Evolutionary conservation across 1,140 invertebrate genomes (phyloP), one percentile per base, ranked within the genome.

Genomic region (Teleopsis dalmanni): DNA sequence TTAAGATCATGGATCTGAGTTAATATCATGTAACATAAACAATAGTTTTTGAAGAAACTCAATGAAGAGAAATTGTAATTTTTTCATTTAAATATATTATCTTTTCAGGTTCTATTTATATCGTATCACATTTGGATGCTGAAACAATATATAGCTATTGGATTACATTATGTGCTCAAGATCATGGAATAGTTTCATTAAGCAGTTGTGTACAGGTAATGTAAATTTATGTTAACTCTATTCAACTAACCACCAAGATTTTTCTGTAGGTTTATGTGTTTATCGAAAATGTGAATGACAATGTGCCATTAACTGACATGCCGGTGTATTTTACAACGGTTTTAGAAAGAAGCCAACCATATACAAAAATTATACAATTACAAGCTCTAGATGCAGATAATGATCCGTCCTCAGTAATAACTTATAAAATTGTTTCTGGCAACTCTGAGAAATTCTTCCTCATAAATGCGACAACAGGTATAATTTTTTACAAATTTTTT

Each of bases 221-320:
- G n/a, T 8, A 4, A 11, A 3, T 47, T 27, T 9, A 4, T 27
- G 13, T 8, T 19, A 19, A 33, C 3, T 31, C 19, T 26, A 27
- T 49, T 42, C 19, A 48, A 29, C 43, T 19, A 27, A 42, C 14
- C 2, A n/a, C n/a, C n/a, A n/a, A n/a, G n/a, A n/a, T 53, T 40
- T 33, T 40, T 35, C 18, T 27, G 8, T 72, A 90, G 87, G 85
- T 97, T n/a, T 95, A 87, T 71, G 81, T 97, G 26, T 79, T 85
- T 61, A 84, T 98, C 38, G 71, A 83, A 35, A 91, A 98, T 71
- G 87, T 87, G 60, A 98, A 98, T 73, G 94, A 98, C 75, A 92
- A 95, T 73, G 82, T 84, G 18, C 93, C 95, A 16, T 75, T 94
- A 70, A 91, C 92, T 25, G 78, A 81, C 45, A 78, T 83, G 47